These are phyloP conservation scores for Stylophora pistillata DNA, from an alignment of 64 coral and sea anemone genomes.

Conservation along the genomic window DNA sequence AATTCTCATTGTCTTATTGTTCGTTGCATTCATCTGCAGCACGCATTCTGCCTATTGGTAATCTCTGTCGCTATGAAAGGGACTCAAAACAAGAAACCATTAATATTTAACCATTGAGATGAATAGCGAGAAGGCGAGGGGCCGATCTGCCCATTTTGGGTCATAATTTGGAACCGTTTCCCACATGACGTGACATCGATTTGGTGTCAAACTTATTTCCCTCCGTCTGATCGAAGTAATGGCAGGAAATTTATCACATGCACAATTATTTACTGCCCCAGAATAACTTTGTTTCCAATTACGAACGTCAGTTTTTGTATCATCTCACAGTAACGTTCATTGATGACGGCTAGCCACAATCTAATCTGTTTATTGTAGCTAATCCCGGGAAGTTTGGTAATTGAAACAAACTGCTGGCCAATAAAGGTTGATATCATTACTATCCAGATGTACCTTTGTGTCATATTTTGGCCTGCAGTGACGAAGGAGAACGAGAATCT, in stretches of 20 bases:
- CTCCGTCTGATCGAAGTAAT: not conserved
- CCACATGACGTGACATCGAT: not conserved
- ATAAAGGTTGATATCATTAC: not conserved
- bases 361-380: not conserved
- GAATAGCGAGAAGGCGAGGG: not conserved
- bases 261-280: not conserved
- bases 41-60: not conserved
- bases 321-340: not conserved
- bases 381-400: constrained; percentile 9
- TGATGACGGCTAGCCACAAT: not conserved
- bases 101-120: not conserved
- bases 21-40: not conserved
- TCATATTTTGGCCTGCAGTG: not conserved
- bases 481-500: not conserved
- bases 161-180: not conserved
- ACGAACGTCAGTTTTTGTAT: not conserved
- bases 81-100: not conserved
- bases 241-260: not conserved
- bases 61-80: not conserved
- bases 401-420: constrained; percentile 23
- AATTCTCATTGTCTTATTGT: not conserved
- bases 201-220: not conserved
- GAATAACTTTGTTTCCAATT: constrained; percentile 1
- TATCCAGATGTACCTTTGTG: not conserved
- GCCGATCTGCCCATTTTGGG: not conserved